phyloP scores from a whole-genome alignment of 2,113 vertebrate species.

The Platycercus adscitus region DNA sequence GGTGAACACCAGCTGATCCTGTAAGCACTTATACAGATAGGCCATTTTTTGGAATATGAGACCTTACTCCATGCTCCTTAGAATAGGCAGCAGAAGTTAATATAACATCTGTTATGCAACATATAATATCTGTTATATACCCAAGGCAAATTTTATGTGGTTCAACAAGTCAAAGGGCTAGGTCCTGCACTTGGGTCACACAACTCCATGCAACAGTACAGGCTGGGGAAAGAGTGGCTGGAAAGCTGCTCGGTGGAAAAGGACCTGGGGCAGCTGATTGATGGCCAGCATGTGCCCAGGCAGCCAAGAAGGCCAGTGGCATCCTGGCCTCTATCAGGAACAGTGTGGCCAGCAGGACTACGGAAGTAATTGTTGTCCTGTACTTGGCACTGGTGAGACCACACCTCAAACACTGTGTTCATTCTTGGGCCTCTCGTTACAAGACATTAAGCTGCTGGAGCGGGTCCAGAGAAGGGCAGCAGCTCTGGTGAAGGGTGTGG shows the following conservation, averaged over 20 bases:
- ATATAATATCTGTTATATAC: background rate
- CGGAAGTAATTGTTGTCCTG: background rate
- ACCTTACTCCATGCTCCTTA: background rate
- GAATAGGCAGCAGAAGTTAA: background rate
- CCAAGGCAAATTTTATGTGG: background rate
- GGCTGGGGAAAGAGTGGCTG: background rate
- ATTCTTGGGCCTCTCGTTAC: background rate
- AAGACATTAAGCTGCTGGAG: background rate
- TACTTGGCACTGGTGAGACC: background rate
- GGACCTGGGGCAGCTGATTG: background rate
- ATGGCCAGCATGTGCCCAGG: background rate
- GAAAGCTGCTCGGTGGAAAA: background rate
- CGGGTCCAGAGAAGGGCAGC: background rate
- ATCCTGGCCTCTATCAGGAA: background rate
- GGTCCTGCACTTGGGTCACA: background rate
- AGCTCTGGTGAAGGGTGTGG: background rate
- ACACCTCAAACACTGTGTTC: background rate
- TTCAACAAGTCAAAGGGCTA: background rate
- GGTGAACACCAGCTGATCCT: background rate
- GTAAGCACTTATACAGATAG: background rate
- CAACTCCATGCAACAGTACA: too few species aligned
- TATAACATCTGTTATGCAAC: background rate
- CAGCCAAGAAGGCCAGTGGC: background rate
- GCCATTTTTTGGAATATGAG: background rate
- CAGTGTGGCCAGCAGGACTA: background rate